A percentile compares a stretch with the other conserved stretches of the same genome.
phyloP scores from a whole-genome alignment of 2,113 vertebrate genomes.

The Alexandromys fortis region DNA sequence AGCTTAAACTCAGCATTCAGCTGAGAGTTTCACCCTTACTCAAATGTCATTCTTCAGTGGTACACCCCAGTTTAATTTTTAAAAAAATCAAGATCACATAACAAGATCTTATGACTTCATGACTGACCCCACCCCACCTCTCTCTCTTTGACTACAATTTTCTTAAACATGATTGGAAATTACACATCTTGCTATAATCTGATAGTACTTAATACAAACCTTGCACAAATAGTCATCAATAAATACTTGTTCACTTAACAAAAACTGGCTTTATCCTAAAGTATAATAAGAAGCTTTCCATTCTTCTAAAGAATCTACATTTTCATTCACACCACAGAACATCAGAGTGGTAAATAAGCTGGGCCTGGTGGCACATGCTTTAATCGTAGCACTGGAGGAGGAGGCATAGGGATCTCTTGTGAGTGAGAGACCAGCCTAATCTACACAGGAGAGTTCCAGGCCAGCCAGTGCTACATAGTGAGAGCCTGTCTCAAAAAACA shows the following conservation, averaged over 20 bases:
- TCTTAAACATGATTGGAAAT: background rate
- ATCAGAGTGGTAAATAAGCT: too few relatives aligned
- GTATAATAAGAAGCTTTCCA: background rate
- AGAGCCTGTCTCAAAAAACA: background rate
- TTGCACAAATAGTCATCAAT: background rate
- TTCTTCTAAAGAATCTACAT: background rate
- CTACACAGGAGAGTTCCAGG: background rate
- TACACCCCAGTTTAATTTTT: background rate
- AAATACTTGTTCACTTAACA: background rate
- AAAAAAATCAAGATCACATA: background rate
- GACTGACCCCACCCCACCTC: background rate
- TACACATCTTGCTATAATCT: background rate
- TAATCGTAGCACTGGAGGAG: background rate
- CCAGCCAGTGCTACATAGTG: background rate
- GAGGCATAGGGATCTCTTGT: background rate
- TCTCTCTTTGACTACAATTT: background rate
- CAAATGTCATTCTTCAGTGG: slow-evolving; percentile 11
- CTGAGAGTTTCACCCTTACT: background rate
- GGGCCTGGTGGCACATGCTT: background rate
- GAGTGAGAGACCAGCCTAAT: background rate
- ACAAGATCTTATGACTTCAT: background rate
- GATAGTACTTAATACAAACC: background rate
- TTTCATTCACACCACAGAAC: background rate
- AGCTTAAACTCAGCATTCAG: background rate
- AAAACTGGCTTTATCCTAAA: background rate